Evolutionary conservation across 2,888 invertebrate genomes (phyloP), one percentile per base, ranked within the genome.

Genomic region (Hesperia comma): DNA sequence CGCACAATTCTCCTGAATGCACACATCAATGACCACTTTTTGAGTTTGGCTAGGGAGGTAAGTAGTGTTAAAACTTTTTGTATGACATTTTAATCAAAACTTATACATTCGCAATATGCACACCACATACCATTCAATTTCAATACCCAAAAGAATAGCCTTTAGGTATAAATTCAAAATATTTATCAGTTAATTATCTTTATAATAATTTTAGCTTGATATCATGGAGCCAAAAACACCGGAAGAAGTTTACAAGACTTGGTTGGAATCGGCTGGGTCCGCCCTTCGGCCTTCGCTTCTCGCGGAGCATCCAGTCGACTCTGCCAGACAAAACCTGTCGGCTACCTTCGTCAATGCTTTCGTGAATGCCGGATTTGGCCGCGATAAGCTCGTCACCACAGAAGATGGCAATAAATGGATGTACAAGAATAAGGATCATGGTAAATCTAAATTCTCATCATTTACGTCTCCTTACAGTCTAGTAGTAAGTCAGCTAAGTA

Each of bases 211-310:
- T 51, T 81, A 96, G 95, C 94, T 99, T 77, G 99, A 99, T 85
- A 99, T 99, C 73, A 97, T 99, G 97, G 99, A 99, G 84, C 98
- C 99, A 0, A 99, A 99, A 92, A 96, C 97, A 0, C 99, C 99
- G 0, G 99, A 99, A 85, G 99, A 99, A 83, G 99, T 99, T 12
- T 99, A 99, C 92, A 99, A 99, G 88, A 97, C 97, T 0, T 99
- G 99, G 94, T 90, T 99, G 70, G 99, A 99, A 88, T 97, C 97
- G 64, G 95, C 95, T 0, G 94, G 94, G 0, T 91, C 94, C 2
- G 94, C 94, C 4, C 83, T 94, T 1, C 93, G 97, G 37, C 95
- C 96, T 0, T 95, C 96, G 0, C 95, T 96, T 55, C 94, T 96
- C 1, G 94, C 95, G 6, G 95, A 95, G 54, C 96, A 96, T 78